Conservation (phyloP, 2,888 invertebrate species). For the Agrotis exclamationis region DNA sequence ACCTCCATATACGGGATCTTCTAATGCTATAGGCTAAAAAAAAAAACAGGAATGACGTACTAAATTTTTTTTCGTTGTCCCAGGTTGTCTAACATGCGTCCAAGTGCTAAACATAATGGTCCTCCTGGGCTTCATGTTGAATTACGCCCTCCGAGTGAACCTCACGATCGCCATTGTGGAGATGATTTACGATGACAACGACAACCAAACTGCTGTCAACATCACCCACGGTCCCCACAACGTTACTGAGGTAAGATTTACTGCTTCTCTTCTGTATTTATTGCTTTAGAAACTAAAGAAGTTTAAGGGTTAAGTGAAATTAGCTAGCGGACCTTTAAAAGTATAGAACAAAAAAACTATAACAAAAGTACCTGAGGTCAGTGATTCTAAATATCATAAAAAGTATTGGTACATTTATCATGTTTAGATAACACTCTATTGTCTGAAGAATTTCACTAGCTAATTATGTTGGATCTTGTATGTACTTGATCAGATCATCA, state of each 20-base stretch:
- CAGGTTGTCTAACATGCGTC: constrained; percentile 94
- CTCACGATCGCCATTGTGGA: constrained; percentile 96
- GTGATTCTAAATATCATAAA: no score
- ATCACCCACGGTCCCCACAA: constrained; percentile 75
- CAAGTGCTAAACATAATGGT: constrained; percentile 96
- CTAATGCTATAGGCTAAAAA: no score
- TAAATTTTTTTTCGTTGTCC: constrained; percentile 69
- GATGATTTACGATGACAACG: constrained; percentile 92
- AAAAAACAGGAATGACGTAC: neutral
- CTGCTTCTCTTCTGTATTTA: constrained; percentile 13
- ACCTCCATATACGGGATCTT: no score
- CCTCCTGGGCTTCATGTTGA: constrained; percentile 96
- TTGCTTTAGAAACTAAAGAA: constrained; percentile 8
- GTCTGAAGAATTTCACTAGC: no score
- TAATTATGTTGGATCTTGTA: no score
- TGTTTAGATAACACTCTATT: no score
- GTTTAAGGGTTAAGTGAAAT: no score
- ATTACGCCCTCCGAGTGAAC: constrained; percentile 97
- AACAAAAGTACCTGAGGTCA: no score
- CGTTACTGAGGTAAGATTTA: constrained; percentile 82
- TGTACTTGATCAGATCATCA: no score
- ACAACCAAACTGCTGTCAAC: constrained; percentile 74
- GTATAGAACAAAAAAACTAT: no score
- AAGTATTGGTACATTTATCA: no score
- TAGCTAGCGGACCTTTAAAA: no score